Evolutionary conservation across 2,888 invertebrate genomes (phyloP).

Genomic region (Romanomermis culicivorax): DNA sequence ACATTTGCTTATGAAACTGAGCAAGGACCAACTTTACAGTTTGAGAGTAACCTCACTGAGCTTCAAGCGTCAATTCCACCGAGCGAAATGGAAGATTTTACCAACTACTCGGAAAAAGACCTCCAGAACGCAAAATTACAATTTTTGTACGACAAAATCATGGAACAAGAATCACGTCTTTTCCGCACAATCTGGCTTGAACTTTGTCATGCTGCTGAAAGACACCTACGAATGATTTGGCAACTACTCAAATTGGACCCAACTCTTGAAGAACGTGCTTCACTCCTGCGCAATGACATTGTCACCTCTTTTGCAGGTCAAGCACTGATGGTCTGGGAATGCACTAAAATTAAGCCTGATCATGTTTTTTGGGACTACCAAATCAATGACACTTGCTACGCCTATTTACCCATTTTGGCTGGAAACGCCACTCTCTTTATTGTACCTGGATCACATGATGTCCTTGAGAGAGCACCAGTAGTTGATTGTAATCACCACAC

Average conservation of each 20-base stretch:
- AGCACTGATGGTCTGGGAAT: slow-evolving; percentile 6
- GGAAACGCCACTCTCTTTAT: background rate
- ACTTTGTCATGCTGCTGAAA: background rate
- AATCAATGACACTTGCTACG: slow-evolving; percentile 5
- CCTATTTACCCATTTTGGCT: background rate
- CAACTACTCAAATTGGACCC: slow-evolving; percentile 4
- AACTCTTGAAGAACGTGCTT: slow-evolving; percentile 2
- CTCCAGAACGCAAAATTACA: slow-evolving; percentile 3
- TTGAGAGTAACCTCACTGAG: too few species aligned
- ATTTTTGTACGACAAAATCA: background rate
- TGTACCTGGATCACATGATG: slow-evolving; percentile 3
- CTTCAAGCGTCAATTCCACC: too few species aligned
- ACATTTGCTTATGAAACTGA: background rate
- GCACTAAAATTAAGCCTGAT: background rate
- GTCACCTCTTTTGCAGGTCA: slow-evolving; percentile 7
- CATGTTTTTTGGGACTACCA: slow-evolving; percentile 6
- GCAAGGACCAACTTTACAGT: background rate
- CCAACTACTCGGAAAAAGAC: background rate
- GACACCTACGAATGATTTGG: background rate
- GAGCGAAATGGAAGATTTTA: too few species aligned
- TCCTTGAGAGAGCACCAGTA: background rate
- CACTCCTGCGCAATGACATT: slow-evolving; percentile 1
- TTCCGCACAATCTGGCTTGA: slow-evolving; percentile 2
- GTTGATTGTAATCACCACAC: slow-evolving; percentile 1
- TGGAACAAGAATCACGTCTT: background rate